phyloP scores from a whole-genome alignment of 2,797 vertebrate species.

The Gymnothorax reevesii region DNA sequence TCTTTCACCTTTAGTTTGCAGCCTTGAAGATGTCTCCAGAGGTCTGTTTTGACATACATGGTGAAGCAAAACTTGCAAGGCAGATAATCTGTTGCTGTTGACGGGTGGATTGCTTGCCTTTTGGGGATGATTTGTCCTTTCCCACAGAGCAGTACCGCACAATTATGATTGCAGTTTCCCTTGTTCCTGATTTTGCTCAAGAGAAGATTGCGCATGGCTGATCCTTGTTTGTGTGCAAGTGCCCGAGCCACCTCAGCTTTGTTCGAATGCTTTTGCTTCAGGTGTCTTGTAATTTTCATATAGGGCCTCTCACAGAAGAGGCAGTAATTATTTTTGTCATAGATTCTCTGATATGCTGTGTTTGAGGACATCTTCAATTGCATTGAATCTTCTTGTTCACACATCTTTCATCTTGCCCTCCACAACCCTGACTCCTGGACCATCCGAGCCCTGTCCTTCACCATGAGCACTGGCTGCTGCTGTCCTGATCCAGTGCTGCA shows the following conservation, averaged over 20 bases:
- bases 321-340: neutral
- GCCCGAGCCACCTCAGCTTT: neutral
- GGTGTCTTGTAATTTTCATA: neutral
- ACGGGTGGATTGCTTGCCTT: slow-evolving; percentile 21
- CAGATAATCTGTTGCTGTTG: slow-evolving; percentile 29
- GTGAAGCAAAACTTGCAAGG: slow-evolving; percentile 32
- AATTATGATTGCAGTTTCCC: slow-evolving; percentile 35
- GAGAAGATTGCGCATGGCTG: neutral
- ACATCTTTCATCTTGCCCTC: no score
- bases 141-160: slow-evolving; percentile 25
- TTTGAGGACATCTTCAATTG: neutral
- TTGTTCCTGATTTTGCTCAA: slow-evolving; percentile 33
- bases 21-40: slow-evolving; percentile 32
- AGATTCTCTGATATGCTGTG: neutral
- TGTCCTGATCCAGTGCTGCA: no score
- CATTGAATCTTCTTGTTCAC: no score
- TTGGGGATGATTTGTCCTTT: slow-evolving; percentile 32
- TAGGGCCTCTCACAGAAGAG: neutral
- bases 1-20: slow-evolving; percentile 18
- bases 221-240: neutral
- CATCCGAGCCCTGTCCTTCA: no score
- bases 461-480: no score
- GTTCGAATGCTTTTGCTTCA: neutral
- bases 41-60: slow-evolving; percentile 28
- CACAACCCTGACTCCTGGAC: no score